Evolutionary conservation across 2,113 vertebrate species (phyloP), one percentile per base, ranked within the genome.

Genomic region (Calidris pugnax): DNA sequence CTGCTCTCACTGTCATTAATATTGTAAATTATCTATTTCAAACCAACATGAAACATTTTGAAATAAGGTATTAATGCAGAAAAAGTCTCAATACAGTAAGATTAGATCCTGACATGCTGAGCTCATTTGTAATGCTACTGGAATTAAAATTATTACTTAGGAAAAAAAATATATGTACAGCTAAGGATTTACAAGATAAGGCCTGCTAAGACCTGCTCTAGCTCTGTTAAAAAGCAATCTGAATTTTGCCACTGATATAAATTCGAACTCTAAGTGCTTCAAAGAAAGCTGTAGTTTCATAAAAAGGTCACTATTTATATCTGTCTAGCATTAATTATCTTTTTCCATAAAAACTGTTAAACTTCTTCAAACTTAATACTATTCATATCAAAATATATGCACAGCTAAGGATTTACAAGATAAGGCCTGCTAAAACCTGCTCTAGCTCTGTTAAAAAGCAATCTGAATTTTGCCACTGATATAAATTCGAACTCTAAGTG

Each of bases 1-100:
- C 89, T 96, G 91, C 84, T 93, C 90, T 93, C 75, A 71, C 82
- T 96, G 69, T 95, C 90, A 97, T 97, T 97, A 96, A 87, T 89
- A 87, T 56, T 94, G 11, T 39, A 95, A 97, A 97, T 97, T 91
- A 97, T 89, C 80, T 67, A 92, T 73, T 92, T 93, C 87, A 85
- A 91, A 86, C 41, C 45, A 95, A 91, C 93, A 92, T 21, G 84
- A 96, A 96, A 94, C 83, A 9, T 89, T 97, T 73, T 95, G 83
- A 95, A 96, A 92, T 76, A 90, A 90, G 62, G 85, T 86, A 96
- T 77, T 88, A 94, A 85, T 45, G 80, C 62, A 92, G 57, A n/a
- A 78, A 75, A 71, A 80, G 62, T 83, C 67, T 80, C 72, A 75
- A 39, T 73, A 92, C 32, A 72, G 48, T 60, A 60, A 85, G 72